Percentiles rank a stretch among this genome's conserved stretches.
phyloP scores from a whole-genome alignment of 2,797 vertebrate species.

The Podarcis lilfordi region DNA sequence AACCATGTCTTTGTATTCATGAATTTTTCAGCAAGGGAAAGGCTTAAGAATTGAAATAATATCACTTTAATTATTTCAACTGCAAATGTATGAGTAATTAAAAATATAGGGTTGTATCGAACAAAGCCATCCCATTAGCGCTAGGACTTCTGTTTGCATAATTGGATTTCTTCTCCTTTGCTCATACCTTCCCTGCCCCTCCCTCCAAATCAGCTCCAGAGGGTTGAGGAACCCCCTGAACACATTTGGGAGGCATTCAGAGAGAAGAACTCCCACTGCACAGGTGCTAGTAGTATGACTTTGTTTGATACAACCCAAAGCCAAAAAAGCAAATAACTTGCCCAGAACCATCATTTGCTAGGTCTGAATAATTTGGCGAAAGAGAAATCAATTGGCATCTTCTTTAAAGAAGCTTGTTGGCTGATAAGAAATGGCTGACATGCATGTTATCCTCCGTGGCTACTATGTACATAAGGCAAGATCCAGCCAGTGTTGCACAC shows the following conservation, averaged over 20 bases:
- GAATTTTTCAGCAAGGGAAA: background rate
- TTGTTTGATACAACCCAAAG: no score
- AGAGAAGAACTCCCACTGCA: no score
- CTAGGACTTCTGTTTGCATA: no score
- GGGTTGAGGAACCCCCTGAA: no score
- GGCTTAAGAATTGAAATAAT: background rate
- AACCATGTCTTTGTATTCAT: background rate
- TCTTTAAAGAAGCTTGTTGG: background rate
- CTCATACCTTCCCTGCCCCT: no score
- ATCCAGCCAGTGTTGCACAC: no score
- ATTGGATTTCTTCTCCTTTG: no score
- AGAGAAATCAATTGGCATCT: background rate
- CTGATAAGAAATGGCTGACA: background rate
- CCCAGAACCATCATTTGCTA: background rate
- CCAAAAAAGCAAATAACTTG: background rate
- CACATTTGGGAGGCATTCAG: no score
- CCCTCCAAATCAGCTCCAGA: background rate
- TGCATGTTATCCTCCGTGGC: background rate
- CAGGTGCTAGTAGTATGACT: no score
- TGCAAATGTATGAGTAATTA: no score
- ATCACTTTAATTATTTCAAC: background rate
- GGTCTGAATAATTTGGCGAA: background rate
- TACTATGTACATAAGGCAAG: background rate
- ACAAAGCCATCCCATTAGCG: no score
- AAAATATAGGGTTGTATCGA: no score